Conservation (phyloP, 2,797 vertebrate genomes). For the Cynopterus sphinx region DNA sequence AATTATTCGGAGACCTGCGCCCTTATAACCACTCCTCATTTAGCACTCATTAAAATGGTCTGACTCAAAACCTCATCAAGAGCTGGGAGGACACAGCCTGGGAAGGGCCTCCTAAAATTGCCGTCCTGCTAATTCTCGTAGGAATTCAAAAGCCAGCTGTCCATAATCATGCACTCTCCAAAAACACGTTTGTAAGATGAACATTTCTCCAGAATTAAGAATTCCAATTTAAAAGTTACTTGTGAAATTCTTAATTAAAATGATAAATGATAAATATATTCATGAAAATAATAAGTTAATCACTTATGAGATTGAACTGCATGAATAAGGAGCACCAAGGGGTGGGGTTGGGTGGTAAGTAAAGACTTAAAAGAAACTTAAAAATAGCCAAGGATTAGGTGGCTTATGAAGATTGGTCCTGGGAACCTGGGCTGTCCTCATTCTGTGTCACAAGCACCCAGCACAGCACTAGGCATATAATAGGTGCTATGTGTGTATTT, state of each 20-base stretch:
- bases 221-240: neutral
- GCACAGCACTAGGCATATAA: neutral
- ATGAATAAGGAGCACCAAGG: neutral
- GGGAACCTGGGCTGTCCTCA: neutral
- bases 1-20: neutral
- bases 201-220: neutral
- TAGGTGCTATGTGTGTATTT: neutral
- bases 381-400: neutral
- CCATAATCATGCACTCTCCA: neutral
- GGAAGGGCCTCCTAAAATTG: neutral
- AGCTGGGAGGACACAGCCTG: neutral
- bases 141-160: neutral
- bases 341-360: neutral
- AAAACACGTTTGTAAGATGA: neutral
- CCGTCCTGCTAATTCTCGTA: neutral
- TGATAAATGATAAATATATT: neutral
- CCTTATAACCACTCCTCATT: neutral
- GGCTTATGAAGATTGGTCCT: neutral
- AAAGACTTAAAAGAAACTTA: constrained; percentile 18
- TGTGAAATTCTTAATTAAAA: constrained; percentile 32
- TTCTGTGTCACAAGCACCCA: neutral
- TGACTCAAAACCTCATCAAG: neutral
- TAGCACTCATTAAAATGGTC: neutral
- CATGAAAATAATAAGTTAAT: constrained; percentile 3
- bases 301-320: neutral